Evolutionary conservation across 2,113 vertebrate species (phyloP), one percentile per base, ranked within the genome.

Genomic region (Cinclus cinclus): DNA sequence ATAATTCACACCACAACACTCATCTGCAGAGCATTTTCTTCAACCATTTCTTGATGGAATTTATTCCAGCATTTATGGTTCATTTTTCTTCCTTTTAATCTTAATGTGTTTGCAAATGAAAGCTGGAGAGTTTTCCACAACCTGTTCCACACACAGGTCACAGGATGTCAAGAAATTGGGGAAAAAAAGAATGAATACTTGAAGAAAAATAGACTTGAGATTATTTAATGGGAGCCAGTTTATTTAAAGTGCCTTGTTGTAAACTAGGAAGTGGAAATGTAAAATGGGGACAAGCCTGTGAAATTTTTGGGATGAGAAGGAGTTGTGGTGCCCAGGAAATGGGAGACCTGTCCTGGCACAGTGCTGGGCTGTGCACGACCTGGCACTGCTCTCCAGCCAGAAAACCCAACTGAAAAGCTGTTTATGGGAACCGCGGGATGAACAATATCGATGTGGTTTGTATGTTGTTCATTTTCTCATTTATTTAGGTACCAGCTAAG

Each of bases 21-120:
- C 85, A 59, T 25, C 71, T 17, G 1, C 68, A 7, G 16, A 58
- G 52, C 27, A 6, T 25, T 80, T 65, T 13, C 25, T 71, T 73
- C 85, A 46, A 9, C 21, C 15, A 2, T 16, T 50, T 30, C 83
- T 76, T 62, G 42, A n/a, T 70, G 71, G 71, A 70, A 64, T 80
- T 19, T 47, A 67, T 88, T 67, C 80, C 60, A 35, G 46, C 71
- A 62, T 52, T 93, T 88, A 63, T 5, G 39, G 90, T 49, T 92
- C 71, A 27, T 74, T 92, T 88, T 59, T 65, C 55, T 80, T 63
- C 67, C 71, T 90, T 82, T 80, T 53, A 87, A 90, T 62, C 33
- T 44, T 50, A 42, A 67, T 9, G 1, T 77, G 23, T 56, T 50
- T 93, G 47, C 59, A 69, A 58, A 73, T 59, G 75, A 58, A 21